Conservation (phyloP, 2,888 invertebrate species). For the Malthinus seriepunctatus region DNA sequence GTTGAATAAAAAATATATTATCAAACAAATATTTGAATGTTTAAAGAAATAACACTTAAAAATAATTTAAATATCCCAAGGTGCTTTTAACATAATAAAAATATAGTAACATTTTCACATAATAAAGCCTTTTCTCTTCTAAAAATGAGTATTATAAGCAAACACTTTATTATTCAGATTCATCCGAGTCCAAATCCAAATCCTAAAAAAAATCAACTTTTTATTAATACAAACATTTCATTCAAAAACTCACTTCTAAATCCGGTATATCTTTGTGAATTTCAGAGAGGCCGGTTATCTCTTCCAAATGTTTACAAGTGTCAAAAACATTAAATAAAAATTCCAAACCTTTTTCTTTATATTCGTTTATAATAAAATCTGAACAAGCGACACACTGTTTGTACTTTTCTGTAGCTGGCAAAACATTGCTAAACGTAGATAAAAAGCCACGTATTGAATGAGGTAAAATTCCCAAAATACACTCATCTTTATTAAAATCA, state of each 20-base stretch:
- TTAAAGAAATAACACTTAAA: no score
- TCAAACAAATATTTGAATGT: no score
- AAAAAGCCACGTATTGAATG: constrained; percentile 94
- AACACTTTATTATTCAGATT: constrained; percentile 10
- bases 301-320: constrained; percentile 80
- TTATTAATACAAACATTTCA: neutral
- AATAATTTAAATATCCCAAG: no score
- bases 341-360: constrained; percentile 61
- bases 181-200: constrained; percentile 24
- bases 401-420: constrained; percentile 86
- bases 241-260: constrained; percentile 25
- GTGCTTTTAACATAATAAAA: no score
- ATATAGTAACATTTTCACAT: no score
- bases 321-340: constrained; percentile 82
- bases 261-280: constrained; percentile 55
- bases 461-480: constrained; percentile 81
- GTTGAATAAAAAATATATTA: no score
- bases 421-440: constrained; percentile 76
- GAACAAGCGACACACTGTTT: constrained; percentile 94
- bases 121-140: no score
- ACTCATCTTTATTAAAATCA: constrained; percentile 55
- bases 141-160: neutral
- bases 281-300: constrained; percentile 78
- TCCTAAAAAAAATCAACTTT: constrained; percentile 19
- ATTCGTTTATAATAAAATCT: constrained; percentile 57